Conservation (phyloP, 2,113 vertebrate genomes). For the Tyto alba region DNA sequence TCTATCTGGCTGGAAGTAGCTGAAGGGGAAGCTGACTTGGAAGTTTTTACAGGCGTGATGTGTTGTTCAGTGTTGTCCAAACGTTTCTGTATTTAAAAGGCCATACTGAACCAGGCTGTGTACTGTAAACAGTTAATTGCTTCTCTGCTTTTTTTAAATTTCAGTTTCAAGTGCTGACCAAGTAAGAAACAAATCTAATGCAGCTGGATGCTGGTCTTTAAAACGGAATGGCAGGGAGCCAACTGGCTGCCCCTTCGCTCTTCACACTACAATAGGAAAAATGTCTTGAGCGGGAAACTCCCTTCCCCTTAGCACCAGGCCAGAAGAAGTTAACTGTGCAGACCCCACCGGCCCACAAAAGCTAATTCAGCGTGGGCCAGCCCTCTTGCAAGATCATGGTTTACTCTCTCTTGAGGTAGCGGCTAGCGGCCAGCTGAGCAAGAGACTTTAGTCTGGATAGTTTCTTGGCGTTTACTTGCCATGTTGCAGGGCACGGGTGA, state of each 20-base stretch:
- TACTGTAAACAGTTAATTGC: not conserved
- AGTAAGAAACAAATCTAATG: not conserved
- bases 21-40: not conserved
- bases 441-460: not conserved
- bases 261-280: constrained; percentile 1
- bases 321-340: not conserved
- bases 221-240: not conserved
- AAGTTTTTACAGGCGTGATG: fast-evolving
- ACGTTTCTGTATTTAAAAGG: not conserved
- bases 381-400: not conserved
- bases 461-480: not conserved
- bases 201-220: not conserved
- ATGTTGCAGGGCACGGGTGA: fast-evolving
- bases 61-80: not conserved
- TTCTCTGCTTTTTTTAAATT: not conserved
- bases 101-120: fast-evolving
- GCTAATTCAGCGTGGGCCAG: not conserved
- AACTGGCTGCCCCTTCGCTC: not conserved
- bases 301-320: not conserved
- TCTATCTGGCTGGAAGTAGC: not conserved
- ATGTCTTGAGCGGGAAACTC: not conserved
- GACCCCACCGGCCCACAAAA: not conserved
- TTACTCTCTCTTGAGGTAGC: not conserved
- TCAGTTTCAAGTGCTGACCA: not conserved
- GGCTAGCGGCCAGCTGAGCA: not conserved